Base-by-base conservation (phyloP, 92 coral and sea anemone genomes). In the Zoanthus sansibaricus region DNA sequence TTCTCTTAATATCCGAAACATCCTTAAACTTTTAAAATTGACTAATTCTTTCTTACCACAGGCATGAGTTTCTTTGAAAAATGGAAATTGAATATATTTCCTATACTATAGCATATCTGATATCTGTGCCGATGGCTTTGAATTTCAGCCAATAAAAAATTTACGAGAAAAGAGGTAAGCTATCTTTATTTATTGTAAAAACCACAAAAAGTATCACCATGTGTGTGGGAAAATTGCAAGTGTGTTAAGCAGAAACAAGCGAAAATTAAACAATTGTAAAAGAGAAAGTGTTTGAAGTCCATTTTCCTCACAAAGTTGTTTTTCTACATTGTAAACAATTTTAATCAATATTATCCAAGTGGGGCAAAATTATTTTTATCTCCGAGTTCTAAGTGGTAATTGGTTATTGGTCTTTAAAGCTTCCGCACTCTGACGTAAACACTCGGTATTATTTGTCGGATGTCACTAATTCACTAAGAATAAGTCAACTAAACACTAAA, bases 161-260 rank as follows among this genome's bases (percentile, higher is more conserved):
- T 66, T 17, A 64, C 46, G 61, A 80, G 75, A 66, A 69, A 67
- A 67, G 31, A 46, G 21, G 85, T 20, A 5, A 70, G 75, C 58
- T 66, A 80, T 66, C 64, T 80, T 64, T 58, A 31, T 52, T 66
- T 17, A 2, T 47, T 66, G 30, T 46, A 21, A 5, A 18, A 64
- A 49, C 75, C 85, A 64, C 74, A 66, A 9, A 30, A 66, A 42
- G 7, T 64, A 47, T n/a, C 85, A 64, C 73, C 85, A 68, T 46
- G 85, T 64, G 85, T 80, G 73, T 80, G 75, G 30, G 85, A 80
- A 80, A n/a, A 66, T 55, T 66, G n/a, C 85, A 42, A 11, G 14
- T 80, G 85, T 47, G 3, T 46, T 20, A 9, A 31, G 15, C n/a
- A 80, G 56, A 80, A 37, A 80, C 14, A 32, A 80, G 64, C 48